Percentiles rank a stretch among this genome's conserved stretches.
Evolutionary conservation across 2,113 vertebrate species (phyloP).

Genomic region (Xenopus tropicalis): DNA sequence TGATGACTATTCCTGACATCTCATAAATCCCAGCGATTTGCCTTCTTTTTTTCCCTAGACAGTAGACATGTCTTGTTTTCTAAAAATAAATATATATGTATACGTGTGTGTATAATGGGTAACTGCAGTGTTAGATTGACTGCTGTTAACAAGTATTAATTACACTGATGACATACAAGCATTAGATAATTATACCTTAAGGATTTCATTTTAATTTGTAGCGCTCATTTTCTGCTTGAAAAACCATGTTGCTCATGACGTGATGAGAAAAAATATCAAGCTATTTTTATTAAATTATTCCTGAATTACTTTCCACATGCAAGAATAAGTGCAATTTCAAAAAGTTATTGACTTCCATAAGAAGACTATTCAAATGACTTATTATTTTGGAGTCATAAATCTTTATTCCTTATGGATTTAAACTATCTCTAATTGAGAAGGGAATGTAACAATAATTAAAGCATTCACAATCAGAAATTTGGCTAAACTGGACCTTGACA

Average conservation of each 20-base stretch:
- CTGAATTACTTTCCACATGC: slow-evolving; percentile 26
- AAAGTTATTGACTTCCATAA: slow-evolving; percentile 12
- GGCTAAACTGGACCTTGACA: too few species aligned
- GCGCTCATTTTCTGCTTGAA: slow-evolving; percentile 5
- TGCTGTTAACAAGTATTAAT: slow-evolving; percentile 30
- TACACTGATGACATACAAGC: slow-evolving; percentile 26
- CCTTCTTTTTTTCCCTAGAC: too few species aligned
- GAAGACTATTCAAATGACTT: slow-evolving; percentile 22
- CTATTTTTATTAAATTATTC: slow-evolving; percentile 36
- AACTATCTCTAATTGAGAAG: slow-evolving; percentile 14
- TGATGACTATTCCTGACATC: slow-evolving; percentile 76
- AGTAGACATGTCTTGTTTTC: too few species aligned
- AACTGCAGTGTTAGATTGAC: slow-evolving; percentile 10
- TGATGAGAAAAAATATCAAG: background rate
- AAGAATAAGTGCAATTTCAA: background rate
- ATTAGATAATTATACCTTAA: slow-evolving; percentile 31
- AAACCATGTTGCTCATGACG: slow-evolving; percentile 3
- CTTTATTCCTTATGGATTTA: slow-evolving; percentile 23
- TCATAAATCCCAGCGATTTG: too few species aligned
- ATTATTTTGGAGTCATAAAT: background rate
- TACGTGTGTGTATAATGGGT: too few species aligned
- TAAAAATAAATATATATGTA: slow-evolving; percentile 7
- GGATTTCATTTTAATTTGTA: background rate
- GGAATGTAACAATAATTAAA: background rate
- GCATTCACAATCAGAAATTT: too few species aligned